phyloP scores from a whole-genome alignment of 92 coral and sea anemone genomes.

The Phymanthus crucifer region DNA sequence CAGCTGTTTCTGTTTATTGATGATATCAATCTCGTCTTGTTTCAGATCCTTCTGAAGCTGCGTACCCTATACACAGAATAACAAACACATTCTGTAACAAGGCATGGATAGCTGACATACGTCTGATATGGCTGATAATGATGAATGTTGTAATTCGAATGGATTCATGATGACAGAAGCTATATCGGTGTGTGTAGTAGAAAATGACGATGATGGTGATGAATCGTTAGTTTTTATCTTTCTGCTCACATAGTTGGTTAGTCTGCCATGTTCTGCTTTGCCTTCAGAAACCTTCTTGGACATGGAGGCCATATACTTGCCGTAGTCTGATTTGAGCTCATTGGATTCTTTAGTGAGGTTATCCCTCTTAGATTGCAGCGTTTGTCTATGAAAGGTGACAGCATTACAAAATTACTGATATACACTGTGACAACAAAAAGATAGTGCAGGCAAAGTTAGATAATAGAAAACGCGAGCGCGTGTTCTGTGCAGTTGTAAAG shows the following conservation, averaged over 20 bases:
- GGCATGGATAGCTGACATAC: no score
- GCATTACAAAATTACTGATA: not conserved
- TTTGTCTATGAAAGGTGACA: constrained; percentile 50
- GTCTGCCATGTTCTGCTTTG: constrained; percentile 78
- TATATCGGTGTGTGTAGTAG: no score
- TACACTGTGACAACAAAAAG: no score
- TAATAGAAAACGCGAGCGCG: no score
- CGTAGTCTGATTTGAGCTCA: constrained; percentile 87
- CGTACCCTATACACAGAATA: constrained; percentile 59
- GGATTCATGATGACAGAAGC: no score
- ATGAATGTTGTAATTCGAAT: no score
- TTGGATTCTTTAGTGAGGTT: constrained; percentile 78
- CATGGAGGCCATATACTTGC: constrained; percentile 90
- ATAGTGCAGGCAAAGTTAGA: no score
- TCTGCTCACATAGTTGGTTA: constrained; percentile 75
- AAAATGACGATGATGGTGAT: not conserved
- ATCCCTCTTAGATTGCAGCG: constrained; percentile 84
- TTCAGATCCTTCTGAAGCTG: constrained; percentile 83
- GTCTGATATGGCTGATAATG: no score
- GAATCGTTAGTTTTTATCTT: not conserved
- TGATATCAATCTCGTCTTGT: constrained; percentile 80
- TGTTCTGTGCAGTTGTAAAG: not conserved
- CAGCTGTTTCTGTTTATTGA: constrained; percentile 77
- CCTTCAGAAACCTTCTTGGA: constrained; percentile 83
- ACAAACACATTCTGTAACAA: not conserved